Evolutionary conservation across 2,113 vertebrate genomes (phyloP).

Genomic region (Pelobates fuscus): DNA sequence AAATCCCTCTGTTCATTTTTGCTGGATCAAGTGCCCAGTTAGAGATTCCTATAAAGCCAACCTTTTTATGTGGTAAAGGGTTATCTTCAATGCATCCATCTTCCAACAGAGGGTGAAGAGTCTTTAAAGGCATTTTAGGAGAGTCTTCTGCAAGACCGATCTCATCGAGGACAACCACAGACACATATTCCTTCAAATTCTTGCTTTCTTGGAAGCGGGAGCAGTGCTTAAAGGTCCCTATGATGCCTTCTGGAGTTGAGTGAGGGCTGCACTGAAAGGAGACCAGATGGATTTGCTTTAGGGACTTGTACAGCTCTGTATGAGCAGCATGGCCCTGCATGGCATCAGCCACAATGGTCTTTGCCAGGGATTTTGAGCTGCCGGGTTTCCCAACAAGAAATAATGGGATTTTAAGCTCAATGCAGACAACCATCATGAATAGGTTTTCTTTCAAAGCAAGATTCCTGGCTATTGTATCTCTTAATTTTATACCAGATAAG

Average conservation of each 20-base stretch:
- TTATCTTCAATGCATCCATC: slow-evolving; percentile 94
- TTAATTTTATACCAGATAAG: slow-evolving; percentile 75
- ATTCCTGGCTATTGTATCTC: slow-evolving; percentile 87
- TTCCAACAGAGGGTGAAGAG: slow-evolving; percentile 90
- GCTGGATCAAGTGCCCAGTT: slow-evolving; percentile 98
- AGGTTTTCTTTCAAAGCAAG: slow-evolving; percentile 91
- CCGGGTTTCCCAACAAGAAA: slow-evolving; percentile 97
- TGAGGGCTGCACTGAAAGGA: slow-evolving; percentile 98
- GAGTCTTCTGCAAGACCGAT: slow-evolving; percentile 96
- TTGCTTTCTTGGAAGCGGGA: slow-evolving; percentile 94
- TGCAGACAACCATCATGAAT: slow-evolving; percentile 97
- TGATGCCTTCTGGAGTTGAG: slow-evolving; percentile 94
- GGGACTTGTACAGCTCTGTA: slow-evolving; percentile 79
- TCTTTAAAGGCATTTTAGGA: slow-evolving; percentile 93
- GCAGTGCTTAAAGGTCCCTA: slow-evolving; percentile 92
- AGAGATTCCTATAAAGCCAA: slow-evolving; percentile 94
- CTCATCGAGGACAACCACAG: slow-evolving; percentile 95
- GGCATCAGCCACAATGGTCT: slow-evolving; percentile 91
- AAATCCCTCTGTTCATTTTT: slow-evolving; percentile 97
- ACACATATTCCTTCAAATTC: slow-evolving; percentile 86
- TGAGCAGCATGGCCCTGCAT: slow-evolving; percentile 92
- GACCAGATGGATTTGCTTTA: slow-evolving; percentile 92
- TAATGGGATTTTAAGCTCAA: slow-evolving; percentile 90
- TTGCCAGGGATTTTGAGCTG: slow-evolving; percentile 95
- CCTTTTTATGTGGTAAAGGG: slow-evolving; percentile 87